A percentile compares a stretch with the other conserved stretches of the same genome.
Conservation (phyloP, 2,797 vertebrate genomes). For the Crocodylus rhombifer region DNA sequence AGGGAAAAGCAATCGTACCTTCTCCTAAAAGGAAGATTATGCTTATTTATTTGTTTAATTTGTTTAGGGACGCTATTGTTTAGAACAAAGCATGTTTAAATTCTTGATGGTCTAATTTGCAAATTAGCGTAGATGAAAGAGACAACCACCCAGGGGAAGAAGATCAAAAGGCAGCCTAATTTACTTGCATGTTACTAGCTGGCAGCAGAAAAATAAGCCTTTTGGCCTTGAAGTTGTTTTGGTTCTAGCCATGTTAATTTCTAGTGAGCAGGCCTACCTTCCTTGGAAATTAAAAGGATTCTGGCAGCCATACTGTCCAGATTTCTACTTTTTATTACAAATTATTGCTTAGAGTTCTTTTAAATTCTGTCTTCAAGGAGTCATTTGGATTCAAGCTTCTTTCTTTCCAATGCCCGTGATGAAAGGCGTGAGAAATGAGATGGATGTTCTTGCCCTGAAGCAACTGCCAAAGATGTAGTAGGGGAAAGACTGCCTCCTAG, state of each 20-base stretch:
- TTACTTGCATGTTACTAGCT: not conserved
- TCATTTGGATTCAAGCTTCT: not conserved
- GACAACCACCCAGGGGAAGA: not conserved
- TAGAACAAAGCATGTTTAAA: accelerated
- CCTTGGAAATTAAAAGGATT: not conserved
- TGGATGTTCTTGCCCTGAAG: not conserved
- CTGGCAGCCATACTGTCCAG: not conserved
- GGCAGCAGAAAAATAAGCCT: not conserved
- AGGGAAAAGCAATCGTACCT: no score
- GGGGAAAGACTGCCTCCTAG: no score
- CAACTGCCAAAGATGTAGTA: no score
- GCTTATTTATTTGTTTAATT: no score
- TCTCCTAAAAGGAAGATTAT: no score
- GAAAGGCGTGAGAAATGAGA: not conserved
- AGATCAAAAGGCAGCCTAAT: not conserved
- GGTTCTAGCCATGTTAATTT: accelerated
- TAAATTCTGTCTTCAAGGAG: not conserved
- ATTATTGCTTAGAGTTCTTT: not conserved
- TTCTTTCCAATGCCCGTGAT: not conserved
- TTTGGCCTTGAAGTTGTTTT: not conserved
- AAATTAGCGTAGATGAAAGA: not conserved
- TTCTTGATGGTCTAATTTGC: not conserved
- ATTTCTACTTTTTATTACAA: not conserved
- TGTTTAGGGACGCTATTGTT: not conserved
- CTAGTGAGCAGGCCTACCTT: not conserved